Base-by-base conservation (phyloP, 2,113 vertebrate genomes). In the Nothoprocta perdicaria region DNA sequence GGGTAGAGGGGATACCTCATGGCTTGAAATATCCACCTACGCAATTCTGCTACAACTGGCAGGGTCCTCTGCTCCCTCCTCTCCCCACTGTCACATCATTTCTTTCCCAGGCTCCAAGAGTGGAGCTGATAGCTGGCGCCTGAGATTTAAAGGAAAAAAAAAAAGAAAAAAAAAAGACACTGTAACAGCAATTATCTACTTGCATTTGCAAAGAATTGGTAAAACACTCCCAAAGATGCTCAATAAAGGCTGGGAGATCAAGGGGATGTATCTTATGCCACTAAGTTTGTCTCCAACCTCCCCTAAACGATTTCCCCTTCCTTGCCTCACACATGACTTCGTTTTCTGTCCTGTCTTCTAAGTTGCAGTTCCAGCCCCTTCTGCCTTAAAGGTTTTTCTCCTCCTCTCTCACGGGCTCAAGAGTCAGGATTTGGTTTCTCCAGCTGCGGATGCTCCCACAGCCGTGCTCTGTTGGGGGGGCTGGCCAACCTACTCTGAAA, bases 351-450 rank as follows among this genome's bases (percentile, higher is more conserved):
- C 7, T 13, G 23, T 67, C 63, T 89, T 35, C 91, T 58, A 57
- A 84, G 76, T 73, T 80, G 72, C 86, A 88, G 75, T 52, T 60
- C 73, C 77, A 79, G 38, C 62, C 75, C 41, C 40, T 86, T 15
- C 55, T 57, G 90, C 74, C 85, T 58, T 10, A 33, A 60, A 76
- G 43, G n/a, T 35, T 89, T 93, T 83, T 75, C 58, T 83, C 80
- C 55, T 92, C 78, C 77, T 80, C 84, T 87, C 88, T 83, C 68
- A 43, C 82, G 88, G 87, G 91, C 69, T 88, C 90, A 71, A 6
- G 33, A 63, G 46, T 40, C 92, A 91, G 91, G 92, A 35, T 94
- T 92, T 94, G 94, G 93, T 94, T 95, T 91, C 65, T 80, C 21
- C 74, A 73, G 57, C 86, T 19, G 6, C 53, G 71, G 78, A 58